phyloP scores from a whole-genome alignment of 1,140 invertebrate species.

The Drosophila chauvacae region DNA sequence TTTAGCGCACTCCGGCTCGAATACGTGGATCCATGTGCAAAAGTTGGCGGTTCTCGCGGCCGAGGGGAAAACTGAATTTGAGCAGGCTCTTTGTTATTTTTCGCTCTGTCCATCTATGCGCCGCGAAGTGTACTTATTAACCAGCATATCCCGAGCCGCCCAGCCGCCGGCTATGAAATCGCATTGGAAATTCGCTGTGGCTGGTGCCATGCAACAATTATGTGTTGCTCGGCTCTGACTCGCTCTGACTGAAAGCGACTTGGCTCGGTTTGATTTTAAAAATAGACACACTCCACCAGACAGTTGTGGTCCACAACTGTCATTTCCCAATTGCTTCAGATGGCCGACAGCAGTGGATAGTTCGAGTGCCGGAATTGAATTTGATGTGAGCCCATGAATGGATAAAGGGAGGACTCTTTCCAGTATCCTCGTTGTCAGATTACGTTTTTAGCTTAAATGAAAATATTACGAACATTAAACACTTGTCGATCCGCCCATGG shows the following conservation, averaged over 20 bases:
- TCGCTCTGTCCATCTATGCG: conserved; percentile 31
- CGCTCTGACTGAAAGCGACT: conserved; percentile 10
- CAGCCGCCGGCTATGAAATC: conserved; percentile 3
- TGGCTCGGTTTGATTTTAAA: conserved; percentile 50
- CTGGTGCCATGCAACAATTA: conserved; percentile 66
- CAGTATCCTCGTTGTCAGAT: neutral
- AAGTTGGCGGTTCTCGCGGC: conserved; percentile 22
- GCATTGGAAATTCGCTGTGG: conserved; percentile 38
- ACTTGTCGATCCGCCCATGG: neutral
- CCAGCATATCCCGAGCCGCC: conserved; percentile 18
- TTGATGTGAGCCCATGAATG: neutral
- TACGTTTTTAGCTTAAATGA: neutral
- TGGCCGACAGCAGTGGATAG: conserved; percentile 12
- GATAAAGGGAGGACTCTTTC: neutral
- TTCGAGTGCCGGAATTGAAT: conserved; percentile 53
- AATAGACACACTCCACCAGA: conserved; percentile 52
- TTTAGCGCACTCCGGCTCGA: conserved; percentile 35
- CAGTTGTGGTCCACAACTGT: conserved; percentile 65
- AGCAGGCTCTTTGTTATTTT: conserved; percentile 55
- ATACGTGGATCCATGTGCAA: conserved; percentile 43
- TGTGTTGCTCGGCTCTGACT: conserved; percentile 19
- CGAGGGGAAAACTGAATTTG: conserved; percentile 54
- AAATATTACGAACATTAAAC: neutral
- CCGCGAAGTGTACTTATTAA: conserved; percentile 35
- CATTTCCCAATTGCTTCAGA: conserved; percentile 44